Conservation (phyloP, 2,888 invertebrate species). For the Callimorpha dominula region DNA sequence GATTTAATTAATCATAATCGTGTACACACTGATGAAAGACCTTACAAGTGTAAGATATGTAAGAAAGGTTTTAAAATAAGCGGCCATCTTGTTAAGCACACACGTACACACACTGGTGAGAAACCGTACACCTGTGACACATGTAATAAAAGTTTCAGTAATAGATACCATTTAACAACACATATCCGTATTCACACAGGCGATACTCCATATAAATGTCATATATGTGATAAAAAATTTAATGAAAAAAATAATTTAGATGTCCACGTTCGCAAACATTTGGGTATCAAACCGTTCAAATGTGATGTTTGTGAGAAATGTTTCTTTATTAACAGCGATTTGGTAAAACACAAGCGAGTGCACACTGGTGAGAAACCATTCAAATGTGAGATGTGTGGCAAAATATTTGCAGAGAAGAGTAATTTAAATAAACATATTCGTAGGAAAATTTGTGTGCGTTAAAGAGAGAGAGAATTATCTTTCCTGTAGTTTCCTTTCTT, state of each 20-base stretch:
- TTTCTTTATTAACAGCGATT: not conserved
- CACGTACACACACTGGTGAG: not conserved
- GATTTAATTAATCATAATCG: not conserved
- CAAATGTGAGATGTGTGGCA: not conserved
- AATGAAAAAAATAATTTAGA: not conserved
- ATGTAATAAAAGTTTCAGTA: constrained; percentile 3
- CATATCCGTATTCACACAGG: constrained; percentile 9
- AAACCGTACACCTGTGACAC: not conserved
- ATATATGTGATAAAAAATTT: constrained; percentile 4
- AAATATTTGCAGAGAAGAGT: not conserved
- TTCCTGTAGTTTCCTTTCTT: too few species aligned
- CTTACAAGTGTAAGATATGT: not conserved
- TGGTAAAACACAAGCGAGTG: not conserved
- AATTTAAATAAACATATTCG: not conserved
- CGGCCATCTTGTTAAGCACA: not conserved
- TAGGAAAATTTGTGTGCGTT: not conserved
- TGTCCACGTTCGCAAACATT: not conserved
- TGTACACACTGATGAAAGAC: not conserved
- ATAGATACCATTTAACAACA: not conserved
- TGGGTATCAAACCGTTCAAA: not conserved
- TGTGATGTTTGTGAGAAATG: constrained; percentile 3
- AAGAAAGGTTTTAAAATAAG: not conserved
- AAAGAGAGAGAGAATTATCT: not conserved
- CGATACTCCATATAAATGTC: constrained; percentile 1
- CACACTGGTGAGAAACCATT: not conserved